Conservation (phyloP, 2,113 vertebrate genomes). For the Rhadina sibilatrix region DNA sequence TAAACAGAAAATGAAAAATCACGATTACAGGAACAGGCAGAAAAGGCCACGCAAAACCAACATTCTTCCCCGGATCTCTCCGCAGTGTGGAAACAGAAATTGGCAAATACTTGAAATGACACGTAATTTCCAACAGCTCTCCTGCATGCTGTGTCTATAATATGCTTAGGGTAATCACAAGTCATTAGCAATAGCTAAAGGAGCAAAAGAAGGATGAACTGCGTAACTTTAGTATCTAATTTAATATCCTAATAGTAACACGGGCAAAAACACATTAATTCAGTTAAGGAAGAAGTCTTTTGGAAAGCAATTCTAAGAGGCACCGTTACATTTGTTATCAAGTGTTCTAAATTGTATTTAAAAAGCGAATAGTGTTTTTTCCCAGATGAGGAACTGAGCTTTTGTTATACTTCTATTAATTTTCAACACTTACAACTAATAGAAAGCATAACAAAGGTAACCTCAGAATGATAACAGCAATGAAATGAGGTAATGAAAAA, state of each 20-base stretch:
- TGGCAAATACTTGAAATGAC: background rate
- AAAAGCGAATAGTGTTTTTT: background rate
- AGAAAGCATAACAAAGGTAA: background rate
- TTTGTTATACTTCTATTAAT: conserved; percentile 3
- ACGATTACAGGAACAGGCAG: background rate
- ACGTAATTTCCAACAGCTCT: background rate
- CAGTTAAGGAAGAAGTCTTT: background rate
- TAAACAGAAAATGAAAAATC: background rate
- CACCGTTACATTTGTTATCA: background rate
- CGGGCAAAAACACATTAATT: background rate
- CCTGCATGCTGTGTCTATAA: background rate
- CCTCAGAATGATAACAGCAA: background rate
- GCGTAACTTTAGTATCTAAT: background rate
- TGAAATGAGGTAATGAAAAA: conserved; percentile 5
- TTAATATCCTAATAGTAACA: background rate
- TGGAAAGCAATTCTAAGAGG: background rate
- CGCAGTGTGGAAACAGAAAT: background rate
- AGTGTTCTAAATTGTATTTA: background rate
- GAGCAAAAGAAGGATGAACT: background rate
- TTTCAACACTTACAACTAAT: conserved; percentile 7
- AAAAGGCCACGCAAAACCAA: background rate
- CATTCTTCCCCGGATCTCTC: background rate
- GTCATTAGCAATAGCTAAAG: background rate
- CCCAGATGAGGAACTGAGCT: background rate
- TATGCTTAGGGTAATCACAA: background rate